A percentile compares a stretch with the other conserved stretches of the same genome.
Evolutionary conservation across 2,113 vertebrate genomes (phyloP).

Genomic region (Ceuthmochares aereus): DNA sequence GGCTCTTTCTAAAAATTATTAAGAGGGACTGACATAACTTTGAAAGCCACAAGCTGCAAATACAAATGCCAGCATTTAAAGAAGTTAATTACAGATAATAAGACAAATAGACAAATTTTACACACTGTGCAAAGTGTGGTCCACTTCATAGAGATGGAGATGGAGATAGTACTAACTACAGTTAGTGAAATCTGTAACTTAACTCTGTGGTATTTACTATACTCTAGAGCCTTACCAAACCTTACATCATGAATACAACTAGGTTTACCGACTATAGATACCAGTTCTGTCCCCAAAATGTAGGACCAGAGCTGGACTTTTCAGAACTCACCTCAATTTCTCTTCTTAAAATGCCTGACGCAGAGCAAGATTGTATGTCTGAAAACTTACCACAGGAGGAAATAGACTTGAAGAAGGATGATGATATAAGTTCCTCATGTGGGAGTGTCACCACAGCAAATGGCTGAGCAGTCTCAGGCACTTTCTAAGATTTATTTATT

Average conservation of each 20-base stretch:
- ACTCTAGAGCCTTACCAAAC: neutral
- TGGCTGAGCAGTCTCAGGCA: neutral
- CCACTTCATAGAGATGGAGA: neutral
- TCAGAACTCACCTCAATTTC: neutral
- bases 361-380: neutral
- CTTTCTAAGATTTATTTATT: neutral
- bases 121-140: neutral
- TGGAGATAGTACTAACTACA: neutral
- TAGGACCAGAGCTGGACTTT: neutral
- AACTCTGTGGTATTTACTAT: neutral
- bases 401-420: neutral
- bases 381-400: slow-evolving; percentile 18
- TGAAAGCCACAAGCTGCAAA: neutral
- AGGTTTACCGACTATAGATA: neutral
- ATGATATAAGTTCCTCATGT: neutral
- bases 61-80: neutral
- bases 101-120: neutral
- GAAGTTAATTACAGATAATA: neutral
- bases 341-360: neutral
- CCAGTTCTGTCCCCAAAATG: neutral
- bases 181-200: neutral
- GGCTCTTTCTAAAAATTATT: neutral
- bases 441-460: neutral
- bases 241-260: neutral
- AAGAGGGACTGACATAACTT: neutral